Evolutionary conservation across 2,113 vertebrate species (phyloP).

Genomic region (Leptobrachium ailaonicum): DNA sequence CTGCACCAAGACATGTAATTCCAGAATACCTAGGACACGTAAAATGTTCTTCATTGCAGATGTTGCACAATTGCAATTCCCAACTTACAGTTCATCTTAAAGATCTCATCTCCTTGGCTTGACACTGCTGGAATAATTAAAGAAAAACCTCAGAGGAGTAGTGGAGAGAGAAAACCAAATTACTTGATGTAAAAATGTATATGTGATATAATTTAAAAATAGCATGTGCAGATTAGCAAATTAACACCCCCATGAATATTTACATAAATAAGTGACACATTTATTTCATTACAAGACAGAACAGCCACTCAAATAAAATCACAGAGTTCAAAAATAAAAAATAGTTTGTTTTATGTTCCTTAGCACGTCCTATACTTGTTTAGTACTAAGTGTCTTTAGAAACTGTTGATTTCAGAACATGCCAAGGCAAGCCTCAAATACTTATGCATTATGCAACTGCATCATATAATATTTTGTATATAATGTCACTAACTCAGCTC

Average conservation of each 20-base stretch:
- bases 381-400: too few species aligned
- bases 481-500: too few species aligned
- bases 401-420: too few species aligned
- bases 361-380: too few species aligned
- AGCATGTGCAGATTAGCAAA: slow-evolving; percentile 25
- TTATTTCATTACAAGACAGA: not conserved
- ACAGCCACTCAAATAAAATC: not conserved
- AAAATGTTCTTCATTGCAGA: slow-evolving; percentile 48
- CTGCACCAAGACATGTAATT: slow-evolving; percentile 43
- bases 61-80: slow-evolving; percentile 50
- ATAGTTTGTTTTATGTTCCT: not conserved
- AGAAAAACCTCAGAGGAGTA: not conserved
- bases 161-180: slow-evolving; percentile 29
- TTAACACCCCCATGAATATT: slow-evolving; percentile 7
- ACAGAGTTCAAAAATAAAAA: not conserved
- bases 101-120: slow-evolving; percentile 54
- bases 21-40: slow-evolving; percentile 29
- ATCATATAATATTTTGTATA: too few species aligned
- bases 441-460: too few species aligned
- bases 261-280: slow-evolving; percentile 1
- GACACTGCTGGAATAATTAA: slow-evolving; percentile 54
- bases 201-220: slow-evolving; percentile 32
- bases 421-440: too few species aligned
- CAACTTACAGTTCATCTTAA: slow-evolving; percentile 33
- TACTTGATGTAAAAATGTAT: slow-evolving; percentile 41